Conservation (phyloP, 2,797 vertebrate species). For the Phyllotis vaccarum region DNA sequence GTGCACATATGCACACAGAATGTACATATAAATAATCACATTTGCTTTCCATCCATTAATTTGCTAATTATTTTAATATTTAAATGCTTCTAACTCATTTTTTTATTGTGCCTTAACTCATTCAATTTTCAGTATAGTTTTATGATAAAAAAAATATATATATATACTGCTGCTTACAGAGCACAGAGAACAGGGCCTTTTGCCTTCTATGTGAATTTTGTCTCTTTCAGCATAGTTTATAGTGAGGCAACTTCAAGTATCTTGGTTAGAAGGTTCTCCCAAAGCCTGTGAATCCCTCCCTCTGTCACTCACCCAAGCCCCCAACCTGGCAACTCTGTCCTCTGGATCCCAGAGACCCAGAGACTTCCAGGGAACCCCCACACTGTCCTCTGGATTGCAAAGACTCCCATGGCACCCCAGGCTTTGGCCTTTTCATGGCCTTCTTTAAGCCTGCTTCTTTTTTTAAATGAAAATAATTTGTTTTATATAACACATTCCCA, state of each 20-base stretch:
- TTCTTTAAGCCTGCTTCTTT: not conserved
- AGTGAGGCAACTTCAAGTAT: not conserved
- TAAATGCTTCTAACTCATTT: constrained; percentile 2
- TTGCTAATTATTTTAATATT: constrained; percentile 46
- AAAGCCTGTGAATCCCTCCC: not conserved
- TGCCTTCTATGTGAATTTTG: not conserved
- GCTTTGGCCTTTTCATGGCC: not conserved
- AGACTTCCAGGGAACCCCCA: not conserved
- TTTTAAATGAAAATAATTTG: not conserved
- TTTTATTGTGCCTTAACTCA: not conserved
- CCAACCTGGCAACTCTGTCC: not conserved
- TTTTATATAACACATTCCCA: not conserved
- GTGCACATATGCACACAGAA: too few species aligned
- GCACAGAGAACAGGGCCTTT: not conserved
- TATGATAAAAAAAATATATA: constrained; percentile 51
- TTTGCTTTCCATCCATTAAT: constrained; percentile 19
- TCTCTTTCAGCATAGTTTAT: not conserved
- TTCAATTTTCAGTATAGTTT: not conserved
- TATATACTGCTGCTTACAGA: not conserved
- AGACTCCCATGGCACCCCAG: not conserved
- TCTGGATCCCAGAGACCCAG: not conserved
- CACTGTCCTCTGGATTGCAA: not conserved
- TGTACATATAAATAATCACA: not conserved
- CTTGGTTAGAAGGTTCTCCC: not conserved
- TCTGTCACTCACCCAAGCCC: not conserved